Conservation (phyloP, 2,888 invertebrate species). For the Drosophila niveifrons region DNA sequence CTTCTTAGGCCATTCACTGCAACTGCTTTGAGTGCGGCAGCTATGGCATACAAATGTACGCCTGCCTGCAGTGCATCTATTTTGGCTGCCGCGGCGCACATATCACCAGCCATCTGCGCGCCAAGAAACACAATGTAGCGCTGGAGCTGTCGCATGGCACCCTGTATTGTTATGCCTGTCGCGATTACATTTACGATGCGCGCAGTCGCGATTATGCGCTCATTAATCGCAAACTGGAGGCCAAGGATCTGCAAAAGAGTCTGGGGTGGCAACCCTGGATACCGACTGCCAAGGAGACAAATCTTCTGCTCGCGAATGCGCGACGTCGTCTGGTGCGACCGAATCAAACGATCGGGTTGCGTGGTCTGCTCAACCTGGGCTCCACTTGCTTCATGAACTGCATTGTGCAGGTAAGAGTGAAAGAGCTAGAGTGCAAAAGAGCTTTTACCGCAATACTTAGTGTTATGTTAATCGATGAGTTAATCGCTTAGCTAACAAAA, state of each 20-base stretch:
- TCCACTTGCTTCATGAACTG: slow-evolving; percentile 99
- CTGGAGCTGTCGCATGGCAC: slow-evolving; percentile 95
- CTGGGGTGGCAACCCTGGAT: slow-evolving; percentile 91
- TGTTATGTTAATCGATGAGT: neutral
- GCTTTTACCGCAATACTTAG: neutral
- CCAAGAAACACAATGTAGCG: slow-evolving; percentile 93
- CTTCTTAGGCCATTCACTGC: slow-evolving; percentile 91
- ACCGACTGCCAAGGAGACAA: slow-evolving; percentile 91
- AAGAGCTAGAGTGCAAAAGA: too few species aligned
- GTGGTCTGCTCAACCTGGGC: slow-evolving; percentile 97
- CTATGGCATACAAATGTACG: slow-evolving; percentile 92
- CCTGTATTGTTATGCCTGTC: slow-evolving; percentile 95
- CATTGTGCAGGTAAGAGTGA: slow-evolving; percentile 91
- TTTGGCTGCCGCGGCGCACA: slow-evolving; percentile 96
- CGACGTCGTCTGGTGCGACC: slow-evolving; percentile 92
- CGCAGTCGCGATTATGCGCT: slow-evolving; percentile 88
- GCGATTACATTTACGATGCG: slow-evolving; percentile 96
- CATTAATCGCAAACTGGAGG: slow-evolving; percentile 87
- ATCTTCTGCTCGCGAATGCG: slow-evolving; percentile 91
- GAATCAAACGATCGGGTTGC: slow-evolving; percentile 94
- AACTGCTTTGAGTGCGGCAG: slow-evolving; percentile 93
- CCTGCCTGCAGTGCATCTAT: slow-evolving; percentile 95
- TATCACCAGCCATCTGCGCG: slow-evolving; percentile 93
- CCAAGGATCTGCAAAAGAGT: slow-evolving; percentile 88
- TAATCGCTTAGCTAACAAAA: too few species aligned